Evolutionary conservation across 1,140 invertebrate genomes (phyloP), one percentile per base, ranked within the genome.

Genomic region (Tetramorium simillimum): DNA sequence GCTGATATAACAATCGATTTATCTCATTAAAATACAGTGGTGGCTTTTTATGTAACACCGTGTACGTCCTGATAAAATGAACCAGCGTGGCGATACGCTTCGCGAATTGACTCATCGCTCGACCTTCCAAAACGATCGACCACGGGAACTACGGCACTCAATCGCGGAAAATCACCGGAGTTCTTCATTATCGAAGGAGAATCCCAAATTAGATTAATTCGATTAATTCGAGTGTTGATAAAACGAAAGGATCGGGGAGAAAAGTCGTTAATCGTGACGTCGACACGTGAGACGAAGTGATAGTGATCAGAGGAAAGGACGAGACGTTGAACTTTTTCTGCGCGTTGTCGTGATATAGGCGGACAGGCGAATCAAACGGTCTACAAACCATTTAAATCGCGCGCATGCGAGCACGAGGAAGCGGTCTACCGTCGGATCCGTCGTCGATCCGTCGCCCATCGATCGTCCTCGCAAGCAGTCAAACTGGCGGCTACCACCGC

Each of bases 401-500:
- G 33, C 33, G 56, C 18, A 76, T 69, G 70, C 70, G 49, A 77
- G 24, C 7, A 49, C 73, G 40, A 24, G 16, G 6, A 75, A 73
- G 58, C 37, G 51, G 67, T 60, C 28, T 28, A 21, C 37, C 4
- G 21, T 53, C 24, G n/a, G 16, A 67, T 58, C 69, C 51, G 28
- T 67, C 24, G 33, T 60, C 67, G 84, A 75, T 89, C 63, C 21
- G 21, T n/a, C 62, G 40, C 43, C 1, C 51, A 73, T 77, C 24
- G 60, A 51, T 70, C 10, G 18, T 63, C 43, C 28, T 51, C 43
- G 40, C 80, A 73, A 88, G 21, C 46, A 51, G 40, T 86, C 92
- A 95, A 95, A 92, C 94, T 95, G 94, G 94, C 94, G 91, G 92
- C 94, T 33, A 33, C 33, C 33, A 33, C 33, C 85, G 92, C 93